These are phyloP conservation scores for Euura lappo DNA, from an alignment of 1,140 invertebrate genomes.

Conservation along the genomic window DNA sequence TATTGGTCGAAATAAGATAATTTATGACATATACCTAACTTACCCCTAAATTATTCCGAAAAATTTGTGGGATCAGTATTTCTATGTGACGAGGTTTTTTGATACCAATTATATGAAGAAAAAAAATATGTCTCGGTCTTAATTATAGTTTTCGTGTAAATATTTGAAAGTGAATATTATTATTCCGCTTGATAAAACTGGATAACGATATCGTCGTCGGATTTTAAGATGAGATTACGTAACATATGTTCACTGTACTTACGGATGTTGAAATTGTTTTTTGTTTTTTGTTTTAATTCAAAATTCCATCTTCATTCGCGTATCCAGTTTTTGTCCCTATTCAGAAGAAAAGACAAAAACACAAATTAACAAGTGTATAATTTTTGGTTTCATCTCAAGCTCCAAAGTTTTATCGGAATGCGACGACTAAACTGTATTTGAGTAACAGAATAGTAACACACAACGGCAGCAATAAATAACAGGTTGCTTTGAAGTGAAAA, in stretches of 20 bases:
- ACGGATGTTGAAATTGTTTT: no score
- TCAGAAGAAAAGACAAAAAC: background rate
- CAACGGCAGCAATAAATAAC: background rate
- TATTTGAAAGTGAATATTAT: constrained; percentile 22
- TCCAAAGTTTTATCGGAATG: no score
- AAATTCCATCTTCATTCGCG: no score
- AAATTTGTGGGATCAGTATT: constrained; percentile 36
- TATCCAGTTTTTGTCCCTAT: background rate
- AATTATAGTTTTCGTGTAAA: constrained; percentile 46
- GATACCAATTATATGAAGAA: constrained; percentile 23
- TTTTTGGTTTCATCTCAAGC: no score
- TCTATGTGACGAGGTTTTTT: constrained; percentile 33
- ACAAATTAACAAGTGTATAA: background rate
- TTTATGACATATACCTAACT: constrained; percentile 1
- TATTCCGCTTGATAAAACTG: background rate
- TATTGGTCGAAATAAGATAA: no score
- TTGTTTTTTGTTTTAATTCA: no score
- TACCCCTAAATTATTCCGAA: constrained; percentile 14
- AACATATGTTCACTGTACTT: background rate
- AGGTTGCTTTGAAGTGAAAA: background rate
- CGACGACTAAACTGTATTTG: no score
- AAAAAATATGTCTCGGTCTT: constrained; percentile 23
- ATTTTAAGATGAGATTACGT: background rate
- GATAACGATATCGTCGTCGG: background rate
- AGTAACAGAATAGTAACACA: no score